Base-by-base conservation (phyloP, 2,797 vertebrate genomes). In the Pterois miles region DNA sequence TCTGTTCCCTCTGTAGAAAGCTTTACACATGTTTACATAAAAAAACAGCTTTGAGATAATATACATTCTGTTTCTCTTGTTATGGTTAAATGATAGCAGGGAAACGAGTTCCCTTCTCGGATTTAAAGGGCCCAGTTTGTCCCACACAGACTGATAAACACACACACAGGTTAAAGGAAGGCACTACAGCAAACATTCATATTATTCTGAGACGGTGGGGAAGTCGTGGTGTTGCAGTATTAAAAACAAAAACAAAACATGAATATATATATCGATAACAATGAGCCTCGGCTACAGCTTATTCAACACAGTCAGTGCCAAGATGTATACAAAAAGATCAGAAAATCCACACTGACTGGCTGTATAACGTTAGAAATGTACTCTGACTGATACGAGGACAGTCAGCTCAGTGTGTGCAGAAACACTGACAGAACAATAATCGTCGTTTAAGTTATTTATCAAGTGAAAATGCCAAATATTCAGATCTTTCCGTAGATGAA, bases 1-100 rank as follows among this genome's bases (percentile, higher is more conserved):
- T 97, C 95, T 97, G 94, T 96, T 96, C 96, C 96, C 96, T 98
- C 96, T 96, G 90, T 96, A 96, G 95, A 97, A 96, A 97, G 95
- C 95, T 95, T 95, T 97, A 96, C 96, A 98, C 96, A 97, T 93
- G 94, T 96, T 96, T 96, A 96, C 90, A 95, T 92, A 93, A 92
- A 93, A 48, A 94, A 92, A 95, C 92, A 70, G 92, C 90, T 95
- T 89, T 86, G 81, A 87, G 88, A 93, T 93, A 94, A 88, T 93
- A 96, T 96, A 97, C 96, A 98, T 97, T 98, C 96, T 94, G 84
- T 78, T 91, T 88, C 89, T 90, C 56, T 85, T 71, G 74, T 81
- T 63, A 48, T 27, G 65, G 57, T 72, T 91, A 72, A 81, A 85
- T 84, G 53, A 31, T 78, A 74, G 78, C 46, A 81, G 74, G 82